Evolutionary conservation across 2,113 vertebrate species (phyloP), one percentile per base, ranked within the genome.

Genomic region (Hippopotamus amphibius): DNA sequence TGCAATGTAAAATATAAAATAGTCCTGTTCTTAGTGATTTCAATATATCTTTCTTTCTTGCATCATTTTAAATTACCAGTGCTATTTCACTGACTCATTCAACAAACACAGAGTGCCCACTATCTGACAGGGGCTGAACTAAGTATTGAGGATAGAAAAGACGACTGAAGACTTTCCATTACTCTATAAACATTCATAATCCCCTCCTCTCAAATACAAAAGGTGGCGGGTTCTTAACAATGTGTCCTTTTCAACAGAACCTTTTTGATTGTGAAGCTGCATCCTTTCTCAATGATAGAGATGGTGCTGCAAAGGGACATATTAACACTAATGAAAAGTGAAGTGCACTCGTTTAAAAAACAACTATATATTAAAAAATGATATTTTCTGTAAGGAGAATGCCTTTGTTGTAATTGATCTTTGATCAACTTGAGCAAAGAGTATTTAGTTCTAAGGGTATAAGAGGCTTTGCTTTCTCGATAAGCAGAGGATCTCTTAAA

Each of bases 371-470:
- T 83, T 94, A 77, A 33, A 69, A 93, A 33, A 71, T 16, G 17
- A 1, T 61, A 61, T 74, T 87, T 94, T 69, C 30, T 68, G 50
- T 63, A 90, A 88, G 33, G 63, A 92, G 41, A 92, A 61, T 55
- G 55, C 50, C 81, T 96, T 93, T 84, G 77, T 74, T 68, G 66
- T 66, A 80, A 41, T 48, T 91, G 97, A 85, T 94, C 66, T 93
- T 86, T 53, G 61, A 80, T 84, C 77, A 88, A 59, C 43, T 90
- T 65, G 63, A 95, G 43, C 88, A 63, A 87, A 59, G 71, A 85
- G 48, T 33, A 28, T 57, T 81, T 76, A 19, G 33, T 83, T 79
- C 63, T 41, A 94, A 16, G 48, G 76, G 10, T 37, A 50, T 59
- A 28, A 86, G 30, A 94, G 16, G 19, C n/a, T 93, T 86, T 95